Base-by-base conservation (phyloP, 2,888 invertebrate species). In the Plagodis dolabraria region DNA sequence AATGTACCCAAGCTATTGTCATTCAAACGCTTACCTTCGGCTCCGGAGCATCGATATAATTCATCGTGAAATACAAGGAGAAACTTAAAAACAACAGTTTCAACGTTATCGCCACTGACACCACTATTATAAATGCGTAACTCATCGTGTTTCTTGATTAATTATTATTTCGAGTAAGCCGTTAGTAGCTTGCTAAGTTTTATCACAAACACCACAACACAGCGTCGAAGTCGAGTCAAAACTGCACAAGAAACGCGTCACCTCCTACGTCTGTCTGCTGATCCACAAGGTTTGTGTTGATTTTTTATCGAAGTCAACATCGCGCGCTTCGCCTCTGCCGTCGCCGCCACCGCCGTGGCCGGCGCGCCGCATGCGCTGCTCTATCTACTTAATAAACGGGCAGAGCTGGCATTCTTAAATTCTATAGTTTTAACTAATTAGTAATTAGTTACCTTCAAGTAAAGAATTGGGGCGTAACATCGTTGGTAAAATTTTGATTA, bases 31-130 rank as follows among this genome's bases (percentile, higher is more conserved):
- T 84, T 65, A 86, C 86, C 84, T 79, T 73, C 59, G 66, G 60
- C 63, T 68, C 71, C 46, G 49, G 62, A 46, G 68, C 53, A 60
- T 76, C 75, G 49, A 68, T 72, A 47, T 78, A 69, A 59, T 87
- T 87, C 57, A 88, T 60, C 6, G 89, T 89, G 65, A 86, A 82
- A 72, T 89, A 89, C 67, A 92, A 74, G 2, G 92, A 91, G 63
- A 90, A 89, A 79, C 84, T 86, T 64, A 92, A 74, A 71, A 92
- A 92, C 68, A 90, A 64, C 61, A 92, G 72, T 68, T 92, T 91
- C 46, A 90, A 53, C 49, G 87, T 85, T 42, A 92, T 83, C 7
- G 92, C 92, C 40, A 89, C 84, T 6, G 88, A 84, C 64, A 87
- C 89, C 53, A 92, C 91, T 69, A 91, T 86, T 61, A 92, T 70